phyloP scores from a whole-genome alignment of 2,113 vertebrate species.

The Pitta sordida region DNA sequence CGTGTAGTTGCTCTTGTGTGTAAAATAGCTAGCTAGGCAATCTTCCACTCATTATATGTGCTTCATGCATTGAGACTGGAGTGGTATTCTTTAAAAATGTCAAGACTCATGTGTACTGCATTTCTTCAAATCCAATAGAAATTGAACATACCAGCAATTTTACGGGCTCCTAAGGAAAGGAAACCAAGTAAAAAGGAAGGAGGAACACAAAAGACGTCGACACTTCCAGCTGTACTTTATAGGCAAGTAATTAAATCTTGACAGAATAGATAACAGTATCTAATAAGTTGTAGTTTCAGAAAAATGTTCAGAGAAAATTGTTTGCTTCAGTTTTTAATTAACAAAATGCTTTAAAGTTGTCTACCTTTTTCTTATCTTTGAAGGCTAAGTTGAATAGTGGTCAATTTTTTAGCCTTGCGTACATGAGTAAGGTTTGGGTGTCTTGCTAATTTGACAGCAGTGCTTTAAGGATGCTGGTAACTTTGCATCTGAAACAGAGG shows the following conservation, averaged over 20 bases:
- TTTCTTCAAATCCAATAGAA: constrained; percentile 81
- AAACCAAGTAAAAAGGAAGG: constrained; percentile 97
- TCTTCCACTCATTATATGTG: neutral
- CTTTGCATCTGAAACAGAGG: neutral
- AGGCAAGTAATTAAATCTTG: constrained; percentile 79
- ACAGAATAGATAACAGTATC: neutral
- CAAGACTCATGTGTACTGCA: constrained; percentile 18
- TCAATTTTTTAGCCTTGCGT: neutral
- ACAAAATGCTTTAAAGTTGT: neutral
- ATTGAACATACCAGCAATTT: constrained; percentile 87
- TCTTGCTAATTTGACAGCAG: neutral
- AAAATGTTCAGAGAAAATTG: neutral
- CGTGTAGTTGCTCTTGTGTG: neutral
- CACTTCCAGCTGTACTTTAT: constrained; percentile 90
- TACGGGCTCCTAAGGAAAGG: constrained; percentile 94
- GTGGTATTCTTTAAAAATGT: neutral
- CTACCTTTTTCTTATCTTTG: neutral
- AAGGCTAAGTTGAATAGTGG: neutral
- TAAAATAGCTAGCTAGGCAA: neutral
- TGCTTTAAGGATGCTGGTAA: neutral
- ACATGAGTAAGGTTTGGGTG: neutral
- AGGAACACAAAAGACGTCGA: constrained; percentile 85
- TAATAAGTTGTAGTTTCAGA: neutral
- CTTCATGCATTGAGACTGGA: neutral
- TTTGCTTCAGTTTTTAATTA: neutral